phyloP scores from a whole-genome alignment of 2,888 invertebrate genomes.

The Hololepta plana region DNA sequence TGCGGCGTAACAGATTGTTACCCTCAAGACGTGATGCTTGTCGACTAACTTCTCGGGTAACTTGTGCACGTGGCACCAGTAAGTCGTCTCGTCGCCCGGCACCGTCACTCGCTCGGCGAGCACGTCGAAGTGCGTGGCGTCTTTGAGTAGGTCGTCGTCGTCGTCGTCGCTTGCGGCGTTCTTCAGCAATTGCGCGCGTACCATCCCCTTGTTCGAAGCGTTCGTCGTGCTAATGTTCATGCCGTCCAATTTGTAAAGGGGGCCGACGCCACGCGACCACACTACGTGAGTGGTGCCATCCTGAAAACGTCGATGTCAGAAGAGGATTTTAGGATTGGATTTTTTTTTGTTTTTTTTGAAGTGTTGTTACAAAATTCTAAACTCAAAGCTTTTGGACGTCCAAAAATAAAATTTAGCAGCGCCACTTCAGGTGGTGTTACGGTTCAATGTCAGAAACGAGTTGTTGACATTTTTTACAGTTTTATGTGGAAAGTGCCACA shows the following conservation, averaged over 20 bases:
- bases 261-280: conserved; percentile 67
- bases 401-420: too few species aligned
- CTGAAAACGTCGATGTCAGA: too few species aligned
- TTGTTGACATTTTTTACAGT: too few species aligned
- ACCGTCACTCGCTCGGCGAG: conserved; percentile 48
- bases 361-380: too few species aligned
- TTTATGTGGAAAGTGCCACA: too few species aligned
- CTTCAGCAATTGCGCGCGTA: conserved; percentile 55
- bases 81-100: conserved; percentile 79
- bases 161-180: conserved; percentile 23
- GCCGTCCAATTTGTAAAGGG: conserved; percentile 46
- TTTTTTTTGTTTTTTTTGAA: too few species aligned
- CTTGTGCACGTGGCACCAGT: conserved; percentile 85
- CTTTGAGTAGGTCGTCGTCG: conserved; percentile 24
- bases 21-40: conserved; percentile 67
- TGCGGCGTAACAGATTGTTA: conserved; percentile 13
- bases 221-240: conserved; percentile 37
- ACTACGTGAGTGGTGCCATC: conserved; percentile 79
- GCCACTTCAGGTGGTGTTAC: too few species aligned
- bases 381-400: too few species aligned
- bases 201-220: conserved; percentile 47
- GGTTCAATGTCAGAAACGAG: too few species aligned
- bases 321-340: too few species aligned
- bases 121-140: conserved; percentile 40
- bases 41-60: conserved; percentile 50